Evolutionary conservation across 1,140 invertebrate genomes (phyloP).

Genomic region (Bombus picipes): DNA sequence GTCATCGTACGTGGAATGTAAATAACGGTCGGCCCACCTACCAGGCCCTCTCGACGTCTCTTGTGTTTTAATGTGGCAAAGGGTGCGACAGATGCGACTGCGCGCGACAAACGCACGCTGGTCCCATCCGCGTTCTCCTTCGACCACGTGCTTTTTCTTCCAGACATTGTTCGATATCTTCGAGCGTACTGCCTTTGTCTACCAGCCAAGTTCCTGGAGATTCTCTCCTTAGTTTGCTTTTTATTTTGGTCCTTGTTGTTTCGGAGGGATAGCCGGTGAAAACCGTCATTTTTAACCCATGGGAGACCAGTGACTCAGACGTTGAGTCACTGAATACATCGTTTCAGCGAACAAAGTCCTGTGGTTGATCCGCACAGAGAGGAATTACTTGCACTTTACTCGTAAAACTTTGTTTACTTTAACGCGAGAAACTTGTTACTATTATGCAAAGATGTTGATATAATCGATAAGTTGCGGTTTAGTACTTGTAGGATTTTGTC

Average conservation of each 20-base stretch:
- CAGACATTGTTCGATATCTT: background rate
- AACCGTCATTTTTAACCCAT: too few species aligned
- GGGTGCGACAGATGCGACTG: slow-evolving; percentile 32
- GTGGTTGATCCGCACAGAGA: too few species aligned
- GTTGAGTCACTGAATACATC: background rate
- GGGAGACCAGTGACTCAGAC: background rate
- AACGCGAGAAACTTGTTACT: too few species aligned
- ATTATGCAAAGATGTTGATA: too few species aligned
- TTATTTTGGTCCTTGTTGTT: background rate
- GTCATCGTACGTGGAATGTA: slow-evolving; percentile 54
- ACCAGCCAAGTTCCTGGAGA: background rate
- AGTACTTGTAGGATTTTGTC: too few species aligned
- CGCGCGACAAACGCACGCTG: background rate
- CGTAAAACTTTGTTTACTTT: too few species aligned
- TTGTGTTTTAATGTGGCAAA: slow-evolving; percentile 37
- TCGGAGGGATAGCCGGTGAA: background rate
- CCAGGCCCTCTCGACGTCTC: slow-evolving; percentile 13
- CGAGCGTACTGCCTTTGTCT: background rate
- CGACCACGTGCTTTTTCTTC: slow-evolving; percentile 25
- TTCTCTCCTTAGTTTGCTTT: background rate
- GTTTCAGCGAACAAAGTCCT: too few species aligned
- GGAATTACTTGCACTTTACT: too few species aligned
- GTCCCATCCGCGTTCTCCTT: background rate
- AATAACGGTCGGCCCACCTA: slow-evolving; percentile 64
- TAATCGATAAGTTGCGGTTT: too few species aligned